Percentiles rank a stretch among this genome's conserved stretches.
Evolutionary conservation across 2,113 vertebrate species (phyloP).

Genomic region (Sinocyclocheilus grahami): DNA sequence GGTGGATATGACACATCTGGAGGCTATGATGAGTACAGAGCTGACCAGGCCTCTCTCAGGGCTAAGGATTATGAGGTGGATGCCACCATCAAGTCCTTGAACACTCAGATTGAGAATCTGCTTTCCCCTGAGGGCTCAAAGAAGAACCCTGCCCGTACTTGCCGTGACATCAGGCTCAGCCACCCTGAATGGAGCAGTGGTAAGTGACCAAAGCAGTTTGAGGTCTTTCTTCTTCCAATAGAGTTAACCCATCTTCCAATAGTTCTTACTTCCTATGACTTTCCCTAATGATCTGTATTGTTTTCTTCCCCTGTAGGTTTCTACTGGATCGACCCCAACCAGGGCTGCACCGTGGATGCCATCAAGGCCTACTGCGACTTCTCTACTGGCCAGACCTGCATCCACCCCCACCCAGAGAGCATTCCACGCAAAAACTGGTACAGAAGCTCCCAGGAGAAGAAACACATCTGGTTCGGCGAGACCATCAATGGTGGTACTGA

Average conservation of each 20-base stretch:
- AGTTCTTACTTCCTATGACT: not conserved
- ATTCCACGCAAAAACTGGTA: conserved; percentile 91
- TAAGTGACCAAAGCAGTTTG: conserved; percentile 63
- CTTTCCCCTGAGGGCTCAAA: conserved; percentile 95
- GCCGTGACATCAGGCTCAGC: conserved; percentile 93
- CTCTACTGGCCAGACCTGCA: conserved; percentile 90
- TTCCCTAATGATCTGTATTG: not conserved
- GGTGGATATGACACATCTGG: conserved; percentile 91
- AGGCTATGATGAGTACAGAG: conserved; percentile 91
- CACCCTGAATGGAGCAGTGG: conserved; percentile 96
- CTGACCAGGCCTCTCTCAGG: conserved; percentile 94
- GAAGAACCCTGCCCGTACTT: conserved; percentile 97
- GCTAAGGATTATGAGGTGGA: conserved; percentile 98
- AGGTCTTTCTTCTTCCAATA: not conserved
- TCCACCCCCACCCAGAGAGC: conserved; percentile 84
- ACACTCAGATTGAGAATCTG: conserved; percentile 94
- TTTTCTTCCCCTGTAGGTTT: conserved; percentile 76
- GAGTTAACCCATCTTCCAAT: not conserved
- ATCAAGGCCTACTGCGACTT: conserved; percentile 96
- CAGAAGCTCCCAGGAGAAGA: conserved; percentile 82
- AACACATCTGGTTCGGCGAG: conserved; percentile 93
- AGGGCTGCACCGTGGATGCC: conserved; percentile 93
- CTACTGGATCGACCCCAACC: conserved; percentile 99
- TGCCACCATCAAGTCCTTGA: conserved; percentile 95
- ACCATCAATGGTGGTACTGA: conserved; percentile 93